Conservation (phyloP, 2,797 vertebrate species). For the Micropoecilia bifurca region DNA sequence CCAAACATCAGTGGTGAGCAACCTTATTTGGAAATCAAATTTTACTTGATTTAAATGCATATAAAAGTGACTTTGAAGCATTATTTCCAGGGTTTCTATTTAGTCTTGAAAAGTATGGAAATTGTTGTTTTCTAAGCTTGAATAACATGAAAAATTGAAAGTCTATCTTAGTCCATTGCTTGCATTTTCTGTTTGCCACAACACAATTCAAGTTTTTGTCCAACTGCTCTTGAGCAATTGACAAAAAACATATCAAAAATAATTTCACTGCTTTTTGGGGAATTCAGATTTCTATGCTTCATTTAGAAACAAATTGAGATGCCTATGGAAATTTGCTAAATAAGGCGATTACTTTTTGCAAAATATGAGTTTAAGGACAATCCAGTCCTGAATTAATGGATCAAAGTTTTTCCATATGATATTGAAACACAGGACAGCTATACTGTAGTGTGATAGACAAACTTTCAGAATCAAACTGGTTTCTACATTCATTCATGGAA, state of each 20-base stretch:
- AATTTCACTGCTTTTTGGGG: too few relatives aligned
- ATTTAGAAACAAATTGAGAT: neutral
- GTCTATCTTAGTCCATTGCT: too few relatives aligned
- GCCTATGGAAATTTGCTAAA: neutral
- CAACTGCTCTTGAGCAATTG: neutral
- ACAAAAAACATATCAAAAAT: neutral
- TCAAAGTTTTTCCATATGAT: neutral
- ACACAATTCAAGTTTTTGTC: neutral
- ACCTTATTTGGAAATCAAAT: neutral
- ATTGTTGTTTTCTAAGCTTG: neutral
- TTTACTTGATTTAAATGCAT: neutral
- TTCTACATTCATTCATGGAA: neutral
- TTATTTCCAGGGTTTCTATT: neutral
- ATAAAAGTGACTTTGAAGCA: neutral
- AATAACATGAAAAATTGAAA: neutral
- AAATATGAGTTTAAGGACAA: neutral
- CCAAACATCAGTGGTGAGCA: neutral
- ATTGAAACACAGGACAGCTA: neutral
- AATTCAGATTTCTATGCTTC: too few relatives aligned
- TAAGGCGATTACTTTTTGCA: neutral
- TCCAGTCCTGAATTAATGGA: neutral
- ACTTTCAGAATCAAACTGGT: neutral
- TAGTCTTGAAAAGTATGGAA: neutral
- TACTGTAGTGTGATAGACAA: neutral
- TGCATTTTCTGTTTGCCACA: neutral